Conservation (phyloP, 2,113 vertebrate species). For the Atrichornis clamosus region DNA sequence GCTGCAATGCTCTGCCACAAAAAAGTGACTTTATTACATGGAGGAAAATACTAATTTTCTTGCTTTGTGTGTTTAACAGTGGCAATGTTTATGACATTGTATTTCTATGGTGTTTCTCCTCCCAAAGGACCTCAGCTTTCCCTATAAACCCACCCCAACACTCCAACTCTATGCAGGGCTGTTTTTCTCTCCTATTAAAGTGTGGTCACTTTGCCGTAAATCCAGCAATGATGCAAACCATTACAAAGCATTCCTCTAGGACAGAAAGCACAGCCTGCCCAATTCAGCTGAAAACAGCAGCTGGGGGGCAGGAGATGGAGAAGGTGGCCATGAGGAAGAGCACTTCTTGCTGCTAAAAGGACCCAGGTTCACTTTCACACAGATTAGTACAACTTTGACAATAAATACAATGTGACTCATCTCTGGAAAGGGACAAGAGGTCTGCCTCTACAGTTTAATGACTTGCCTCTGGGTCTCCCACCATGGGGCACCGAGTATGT, state of each 20-base stretch:
- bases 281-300: background rate
- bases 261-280: background rate
- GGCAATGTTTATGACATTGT: background rate
- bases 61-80: background rate
- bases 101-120: background rate
- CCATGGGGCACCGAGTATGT: too few relatives aligned
- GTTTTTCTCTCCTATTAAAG: background rate
- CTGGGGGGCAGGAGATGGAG: background rate
- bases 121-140: background rate
- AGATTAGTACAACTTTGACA: background rate
- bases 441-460: accelerated
- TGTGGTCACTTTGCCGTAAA: accelerated
- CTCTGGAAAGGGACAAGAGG: background rate
- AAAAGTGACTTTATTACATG: background rate
- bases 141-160: background rate
- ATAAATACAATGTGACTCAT: background rate
- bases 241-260: background rate
- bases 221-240: background rate
- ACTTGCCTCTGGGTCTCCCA: background rate
- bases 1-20: background rate
- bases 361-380: background rate
- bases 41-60: background rate
- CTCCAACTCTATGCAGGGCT: accelerated
- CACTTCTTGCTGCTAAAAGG: background rate
- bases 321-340: too few relatives aligned